Evolutionary conservation across 1,140 invertebrate species (phyloP).

Genomic region (Harlomillsia oculata): DNA sequence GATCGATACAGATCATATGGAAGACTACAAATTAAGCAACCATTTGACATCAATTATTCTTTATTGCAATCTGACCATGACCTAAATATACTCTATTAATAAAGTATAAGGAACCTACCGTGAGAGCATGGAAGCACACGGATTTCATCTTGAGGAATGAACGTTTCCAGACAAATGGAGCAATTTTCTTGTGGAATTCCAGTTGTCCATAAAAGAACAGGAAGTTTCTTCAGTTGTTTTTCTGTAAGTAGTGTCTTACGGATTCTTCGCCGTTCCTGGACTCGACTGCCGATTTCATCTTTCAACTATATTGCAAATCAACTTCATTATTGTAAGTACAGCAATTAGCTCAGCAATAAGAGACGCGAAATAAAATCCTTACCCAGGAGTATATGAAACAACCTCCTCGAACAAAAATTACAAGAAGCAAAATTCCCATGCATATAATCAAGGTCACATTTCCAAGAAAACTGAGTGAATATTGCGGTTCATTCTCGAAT

Average conservation of each 20-base stretch:
- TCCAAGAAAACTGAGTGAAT: slow-evolving; percentile 4
- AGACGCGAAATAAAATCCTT: no score
- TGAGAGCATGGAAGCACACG: slow-evolving; percentile 20
- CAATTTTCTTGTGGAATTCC: slow-evolving; percentile 21
- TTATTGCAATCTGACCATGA: no score
- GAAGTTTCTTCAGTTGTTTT: slow-evolving; percentile 15
- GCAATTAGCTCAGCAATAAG: no score
- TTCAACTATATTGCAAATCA: not conserved
- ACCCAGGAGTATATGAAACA: slow-evolving; percentile 13
- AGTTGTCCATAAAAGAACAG: slow-evolving; percentile 12
- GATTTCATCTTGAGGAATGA: slow-evolving; percentile 13
- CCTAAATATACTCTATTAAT: not conserved
- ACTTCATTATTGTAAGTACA: no score
- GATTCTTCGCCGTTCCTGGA: slow-evolving; percentile 11
- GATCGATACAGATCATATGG: slow-evolving; percentile 19
- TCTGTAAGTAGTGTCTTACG: not conserved
- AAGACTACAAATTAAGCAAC: slow-evolving; percentile 16
- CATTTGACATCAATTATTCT: no score
- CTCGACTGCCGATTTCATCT: not conserved
- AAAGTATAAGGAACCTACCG: not conserved
- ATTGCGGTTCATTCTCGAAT: slow-evolving; percentile 21
- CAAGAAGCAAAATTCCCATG: slow-evolving; percentile 7
- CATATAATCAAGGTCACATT: slow-evolving; percentile 12
- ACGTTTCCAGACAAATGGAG: slow-evolving; percentile 21
- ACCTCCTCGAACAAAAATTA: slow-evolving; percentile 2